phyloP scores from a whole-genome alignment of 2,888 invertebrate species.

The Seira ritae region DNA sequence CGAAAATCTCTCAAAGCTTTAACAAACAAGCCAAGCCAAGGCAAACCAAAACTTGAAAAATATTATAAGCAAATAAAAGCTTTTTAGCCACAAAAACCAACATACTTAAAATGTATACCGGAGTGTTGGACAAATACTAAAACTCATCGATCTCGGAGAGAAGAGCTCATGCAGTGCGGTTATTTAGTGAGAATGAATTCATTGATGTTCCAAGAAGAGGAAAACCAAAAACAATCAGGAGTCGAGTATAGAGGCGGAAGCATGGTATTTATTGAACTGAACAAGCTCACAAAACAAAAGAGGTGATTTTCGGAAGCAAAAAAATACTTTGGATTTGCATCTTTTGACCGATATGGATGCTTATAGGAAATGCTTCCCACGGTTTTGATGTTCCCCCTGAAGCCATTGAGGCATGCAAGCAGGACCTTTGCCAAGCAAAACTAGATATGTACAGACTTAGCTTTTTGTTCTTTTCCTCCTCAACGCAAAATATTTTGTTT shows the following conservation, averaged over 20 bases:
- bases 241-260: background rate
- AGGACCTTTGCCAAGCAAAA: conserved; percentile 2
- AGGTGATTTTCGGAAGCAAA: too few relatives aligned
- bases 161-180: conserved; percentile 3
- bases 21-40: too few relatives aligned
- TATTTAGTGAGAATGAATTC: background rate
- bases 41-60: too few relatives aligned
- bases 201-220: conserved; percentile 1
- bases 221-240: background rate
- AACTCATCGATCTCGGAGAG: background rate
- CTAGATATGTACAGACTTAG: background rate
- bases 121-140: background rate
- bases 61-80: too few relatives aligned
- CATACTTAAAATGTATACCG: background rate
- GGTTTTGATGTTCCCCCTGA: too few relatives aligned
- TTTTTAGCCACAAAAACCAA: background rate
- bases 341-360: too few relatives aligned
- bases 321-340: too few relatives aligned
- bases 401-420: background rate
- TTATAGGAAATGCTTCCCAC: too few relatives aligned
- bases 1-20: too few relatives aligned
- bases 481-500: too few relatives aligned
- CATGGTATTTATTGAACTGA: too few relatives aligned
- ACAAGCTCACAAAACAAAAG: too few relatives aligned
- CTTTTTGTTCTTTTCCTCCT: background rate